Base-by-base conservation (phyloP, 2,888 invertebrate genomes). In the Synanthedon formicaeformis region DNA sequence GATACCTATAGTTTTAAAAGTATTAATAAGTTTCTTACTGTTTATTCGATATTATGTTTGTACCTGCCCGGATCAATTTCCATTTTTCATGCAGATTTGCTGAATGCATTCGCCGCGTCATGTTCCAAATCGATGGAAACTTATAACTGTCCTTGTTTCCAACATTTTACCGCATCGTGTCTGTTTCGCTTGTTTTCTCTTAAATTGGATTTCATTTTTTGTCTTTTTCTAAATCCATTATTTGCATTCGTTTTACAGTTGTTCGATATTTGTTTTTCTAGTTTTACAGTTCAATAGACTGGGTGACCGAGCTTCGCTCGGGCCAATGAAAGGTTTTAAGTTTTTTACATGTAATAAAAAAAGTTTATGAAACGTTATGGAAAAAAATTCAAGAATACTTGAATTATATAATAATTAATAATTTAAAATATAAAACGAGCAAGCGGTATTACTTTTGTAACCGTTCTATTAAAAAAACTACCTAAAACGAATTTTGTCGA, bases 11-110 rank as follows among this genome's bases (percentile, higher is more conserved):
- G n/a, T n/a, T n/a, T n/a, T n/a, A n/a, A 34, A 34, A 34, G 2
- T 34, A n/a, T n/a, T n/a, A 34, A 34, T 34, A 34, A 8, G 34
- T 34, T 34, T 34, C 34, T 34, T 34, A 34, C 34, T 34, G 34
- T 34, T 34, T 34, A 8, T 34, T 10, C 10, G 34, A 34, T 34
- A 10, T 56, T 55, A 8, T 8, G 45, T 14, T 45, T 45, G 13
- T 45, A 45, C 54, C 50, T 60, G 55, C 53, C 61, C 60, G 63
- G 65, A 68, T 67, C 66, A 61, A 64, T 69, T 67, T 65, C 63
- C 69, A 68, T 71, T 71, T 69, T 67, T 71, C 62, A 62, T 62
- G 61, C 58, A 60, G 60, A 60, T 62, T 61, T 53, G 54, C 57
- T 60, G 61, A 66, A 68, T 67, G 63, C 63, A 64, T 66, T 65